A percentile compares a stretch with the other conserved stretches of the same genome.
Conservation (phyloP, 2,113 vertebrate species). For the Cinclus mexicanus region DNA sequence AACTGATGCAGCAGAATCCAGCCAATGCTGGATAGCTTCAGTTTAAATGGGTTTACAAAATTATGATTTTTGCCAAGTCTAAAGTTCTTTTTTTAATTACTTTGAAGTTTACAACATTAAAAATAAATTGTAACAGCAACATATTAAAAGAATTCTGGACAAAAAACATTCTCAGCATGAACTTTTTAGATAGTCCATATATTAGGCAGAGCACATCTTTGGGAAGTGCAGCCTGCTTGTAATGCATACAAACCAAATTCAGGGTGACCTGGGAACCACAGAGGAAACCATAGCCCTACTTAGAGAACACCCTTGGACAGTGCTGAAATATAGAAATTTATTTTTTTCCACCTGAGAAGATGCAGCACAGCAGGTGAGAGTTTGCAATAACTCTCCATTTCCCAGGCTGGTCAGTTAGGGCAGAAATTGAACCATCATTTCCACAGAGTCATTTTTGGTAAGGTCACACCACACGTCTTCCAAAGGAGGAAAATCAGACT, state of each 20-base stretch:
- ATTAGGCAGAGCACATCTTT: neutral
- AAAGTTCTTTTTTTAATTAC: neutral
- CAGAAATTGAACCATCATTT: neutral
- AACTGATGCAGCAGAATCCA: conserved; percentile 24
- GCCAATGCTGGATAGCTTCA: neutral
- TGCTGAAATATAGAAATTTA: neutral
- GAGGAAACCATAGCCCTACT: neutral
- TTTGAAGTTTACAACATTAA: neutral
- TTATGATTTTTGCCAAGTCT: neutral
- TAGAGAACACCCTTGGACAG: neutral
- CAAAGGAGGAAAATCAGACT: conserved; percentile 66
- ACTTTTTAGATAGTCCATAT: neutral
- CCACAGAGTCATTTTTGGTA: neutral
- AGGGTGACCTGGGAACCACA: neutral
- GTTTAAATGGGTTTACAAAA: conserved; percentile 8
- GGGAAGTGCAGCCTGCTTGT: neutral
- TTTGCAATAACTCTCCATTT: neutral
- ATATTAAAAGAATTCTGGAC: neutral
- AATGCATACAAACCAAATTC: neutral
- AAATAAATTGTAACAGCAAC: neutral
- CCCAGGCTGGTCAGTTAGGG: neutral
- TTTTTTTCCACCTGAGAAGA: neutral
- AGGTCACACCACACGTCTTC: neutral
- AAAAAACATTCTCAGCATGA: neutral
- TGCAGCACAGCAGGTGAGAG: neutral